These are phyloP conservation scores for Coreoperca whiteheadi DNA, from an alignment of 2,113 vertebrate genomes.

Conservation along the genomic window DNA sequence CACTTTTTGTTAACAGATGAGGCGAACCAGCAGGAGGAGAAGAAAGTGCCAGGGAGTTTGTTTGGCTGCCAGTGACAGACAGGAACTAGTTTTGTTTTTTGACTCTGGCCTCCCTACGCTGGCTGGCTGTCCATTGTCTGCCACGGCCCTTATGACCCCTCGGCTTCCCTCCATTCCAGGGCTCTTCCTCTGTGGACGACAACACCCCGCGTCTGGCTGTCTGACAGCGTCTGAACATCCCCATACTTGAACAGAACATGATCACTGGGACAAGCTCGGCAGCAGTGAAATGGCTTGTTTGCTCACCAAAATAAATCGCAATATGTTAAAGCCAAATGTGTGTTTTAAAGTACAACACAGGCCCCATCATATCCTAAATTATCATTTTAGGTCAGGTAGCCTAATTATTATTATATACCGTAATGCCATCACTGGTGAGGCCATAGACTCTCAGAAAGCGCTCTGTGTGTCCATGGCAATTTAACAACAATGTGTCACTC, in stretches of 20 bases:
- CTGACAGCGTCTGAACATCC: conserved; percentile 73
- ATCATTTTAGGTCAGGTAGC: not conserved
- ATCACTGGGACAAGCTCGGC: not conserved
- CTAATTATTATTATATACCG: conserved; percentile 29
- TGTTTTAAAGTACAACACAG: not conserved
- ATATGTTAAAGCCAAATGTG: not conserved
- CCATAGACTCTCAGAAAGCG: not conserved
- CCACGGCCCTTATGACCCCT: conserved; percentile 72
- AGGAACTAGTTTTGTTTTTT: conserved; percentile 71
- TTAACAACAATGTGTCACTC: conserved; percentile 23
- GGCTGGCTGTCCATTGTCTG: conserved; percentile 73
- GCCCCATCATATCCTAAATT: not conserved
- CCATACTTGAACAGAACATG: conserved; percentile 13
- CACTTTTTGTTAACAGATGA: conserved; percentile 47
- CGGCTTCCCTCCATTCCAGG: conserved; percentile 80
- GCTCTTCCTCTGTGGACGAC: conserved; percentile 82
- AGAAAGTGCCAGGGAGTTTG: conserved; percentile 55
- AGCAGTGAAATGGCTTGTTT: not conserved
- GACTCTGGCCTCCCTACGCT: conserved; percentile 51
- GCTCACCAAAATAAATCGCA: not conserved
- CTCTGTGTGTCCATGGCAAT: not conserved
- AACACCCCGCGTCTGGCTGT: conserved; percentile 81
- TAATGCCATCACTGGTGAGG: not conserved
- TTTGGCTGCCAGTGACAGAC: conserved; percentile 51
- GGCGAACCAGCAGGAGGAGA: conserved; percentile 28